A percentile compares a stretch with the other conserved stretches of the same genome.
These are phyloP conservation scores for Notolepis coatsorum DNA, from an alignment of 2,797 vertebrate genomes.

Conservation along the genomic window DNA sequence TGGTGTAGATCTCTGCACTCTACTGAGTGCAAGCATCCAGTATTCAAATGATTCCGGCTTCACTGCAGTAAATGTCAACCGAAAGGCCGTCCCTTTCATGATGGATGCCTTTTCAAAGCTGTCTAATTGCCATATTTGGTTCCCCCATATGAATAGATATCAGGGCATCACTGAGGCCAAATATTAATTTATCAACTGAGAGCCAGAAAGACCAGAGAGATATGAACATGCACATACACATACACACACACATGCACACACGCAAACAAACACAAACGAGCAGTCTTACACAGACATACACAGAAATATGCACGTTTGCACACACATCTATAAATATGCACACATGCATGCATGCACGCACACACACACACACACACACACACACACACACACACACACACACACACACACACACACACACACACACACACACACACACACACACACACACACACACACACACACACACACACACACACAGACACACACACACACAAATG, in stretches of 20 bases:
- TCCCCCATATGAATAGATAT: conserved; percentile 24
- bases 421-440: not conserved
- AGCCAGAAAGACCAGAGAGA: conserved; percentile 4
- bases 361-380: conserved; percentile 2
- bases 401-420: conserved; percentile 1
- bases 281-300: not conserved
- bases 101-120: conserved; percentile 20
- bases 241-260: not conserved
- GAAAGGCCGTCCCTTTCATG: conserved; percentile 12
- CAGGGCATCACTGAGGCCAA: conserved; percentile 24
- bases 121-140: conserved; percentile 21
- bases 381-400: conserved; percentile 9
- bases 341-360: not conserved
- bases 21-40: too few species aligned
- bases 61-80: conserved; percentile 4
- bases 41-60: conserved; percentile 17
- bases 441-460: not conserved
- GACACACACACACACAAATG: not conserved
- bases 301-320: not conserved
- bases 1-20: too few species aligned
- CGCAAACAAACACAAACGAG: conserved; percentile 7
- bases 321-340: not conserved
- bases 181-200: conserved; percentile 36
- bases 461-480: conserved; percentile 4
- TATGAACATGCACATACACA: not conserved